Conservation (phyloP, 2,113 vertebrate genomes). For the Garra rufa region DNA sequence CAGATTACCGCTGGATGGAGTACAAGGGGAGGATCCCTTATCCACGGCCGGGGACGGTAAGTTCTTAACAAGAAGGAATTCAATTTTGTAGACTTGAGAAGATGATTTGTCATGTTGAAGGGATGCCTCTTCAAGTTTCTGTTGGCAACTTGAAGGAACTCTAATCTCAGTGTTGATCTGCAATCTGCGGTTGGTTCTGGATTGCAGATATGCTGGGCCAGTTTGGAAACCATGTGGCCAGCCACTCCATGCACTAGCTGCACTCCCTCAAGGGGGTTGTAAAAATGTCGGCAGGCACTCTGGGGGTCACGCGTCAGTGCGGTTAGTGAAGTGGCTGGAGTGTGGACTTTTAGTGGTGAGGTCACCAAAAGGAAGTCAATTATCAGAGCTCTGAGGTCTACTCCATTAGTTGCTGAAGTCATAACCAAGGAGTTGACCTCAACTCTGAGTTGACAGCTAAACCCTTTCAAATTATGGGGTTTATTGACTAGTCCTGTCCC, state of each 20-base stretch:
- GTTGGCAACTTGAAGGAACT: not conserved
- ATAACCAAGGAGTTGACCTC: slow-evolving; percentile 4
- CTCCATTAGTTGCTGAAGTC: slow-evolving; percentile 47
- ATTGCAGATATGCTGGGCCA: not conserved
- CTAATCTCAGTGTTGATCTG: not conserved
- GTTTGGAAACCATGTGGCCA: slow-evolving; percentile 6
- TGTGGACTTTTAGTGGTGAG: slow-evolving; percentile 37
- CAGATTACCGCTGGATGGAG: slow-evolving; percentile 84
- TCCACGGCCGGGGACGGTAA: slow-evolving; percentile 84
- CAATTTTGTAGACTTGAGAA: not conserved
- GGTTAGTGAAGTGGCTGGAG: slow-evolving; percentile 26
- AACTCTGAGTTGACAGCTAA: not conserved
- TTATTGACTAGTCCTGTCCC: not conserved
- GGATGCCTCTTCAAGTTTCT: not conserved
- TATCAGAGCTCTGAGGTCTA: slow-evolving; percentile 16
- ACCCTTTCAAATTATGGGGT: slow-evolving; percentile 2
- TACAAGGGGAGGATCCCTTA: slow-evolving; percentile 85
- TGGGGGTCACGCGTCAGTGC: slow-evolving; percentile 41
- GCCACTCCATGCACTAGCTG: slow-evolving; percentile 3
- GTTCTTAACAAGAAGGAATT: slow-evolving; percentile 50
- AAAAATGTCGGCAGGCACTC: slow-evolving; percentile 22
- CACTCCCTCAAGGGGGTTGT: slow-evolving; percentile 1
- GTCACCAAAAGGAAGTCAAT: slow-evolving; percentile 12
- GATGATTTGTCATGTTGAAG: not conserved
- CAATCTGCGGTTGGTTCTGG: not conserved